Evolutionary conservation across 1,140 invertebrate species (phyloP), one percentile per base, ranked within the genome.

Genomic region (Rhagoletis zephyria): DNA sequence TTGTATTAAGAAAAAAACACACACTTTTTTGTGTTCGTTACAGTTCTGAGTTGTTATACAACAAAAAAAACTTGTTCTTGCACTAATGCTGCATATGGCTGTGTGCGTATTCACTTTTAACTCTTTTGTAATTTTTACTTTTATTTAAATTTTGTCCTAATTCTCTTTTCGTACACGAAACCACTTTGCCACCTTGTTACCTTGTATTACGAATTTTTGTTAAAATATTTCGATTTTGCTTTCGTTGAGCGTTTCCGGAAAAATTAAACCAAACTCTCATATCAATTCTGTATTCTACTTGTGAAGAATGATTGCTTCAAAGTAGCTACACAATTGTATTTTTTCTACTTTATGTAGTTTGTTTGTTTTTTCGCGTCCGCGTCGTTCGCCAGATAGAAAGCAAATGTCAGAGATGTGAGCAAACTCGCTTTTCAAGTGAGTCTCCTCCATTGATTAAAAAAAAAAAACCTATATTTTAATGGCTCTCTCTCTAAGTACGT

Each of bases 311-410:
- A 45, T 81, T 42, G 45, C 74, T 81, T 81, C 48, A 51, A 56
- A 81, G 74, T 81, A 81, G 74, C 74, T 81, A 81, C 74, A 81
- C n/a, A 56, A 56, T 51, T 81, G 4, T 74, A 16, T 10, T 48
- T 12, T 74, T 74, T 74, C 1, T 45, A 45, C 16, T 56, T 10
- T 40, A 7, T 40, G 4, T 64, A 9, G 19, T 77, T 40, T 48
- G 3, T 14, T 51, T 4, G 4, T 16, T 56, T 81, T 56, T 56
- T 7, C 56, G 74, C 48, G 9, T 81, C 74, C 74, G 48, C 48
- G 74, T 19, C n/a, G 48, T 59, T 81, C 74, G 45, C 74, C 48
- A 56, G 1, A 14, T 81, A 81, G 74, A 81, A 81, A 81, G 74
- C 48, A 81, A 81, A 81, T 81, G 74, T 81, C 7, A 30, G n/a